Base-by-base conservation (phyloP, 1,140 invertebrate genomes). In the Thaumatotibia leucotreta region DNA sequence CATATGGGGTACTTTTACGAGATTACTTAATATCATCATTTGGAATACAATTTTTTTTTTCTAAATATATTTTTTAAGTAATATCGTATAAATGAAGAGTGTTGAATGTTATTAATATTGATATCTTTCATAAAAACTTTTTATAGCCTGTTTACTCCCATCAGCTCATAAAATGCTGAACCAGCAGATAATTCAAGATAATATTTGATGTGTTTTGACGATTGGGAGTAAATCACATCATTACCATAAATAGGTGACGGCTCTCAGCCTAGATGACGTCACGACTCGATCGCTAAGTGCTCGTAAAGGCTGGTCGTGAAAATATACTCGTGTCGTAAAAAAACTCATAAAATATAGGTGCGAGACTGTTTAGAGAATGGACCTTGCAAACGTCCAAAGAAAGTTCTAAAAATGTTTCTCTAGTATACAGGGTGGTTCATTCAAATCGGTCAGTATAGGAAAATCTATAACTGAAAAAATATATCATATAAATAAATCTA, bases 201-300 rank as follows among this genome's bases (percentile, higher is more conserved):
- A 27, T 27, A 58, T 58, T 58, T 58, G 23, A 58, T 58, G 24
- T 27, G 52, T 58, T 27, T n/a, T 58, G 23, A 27, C n/a, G 23
- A n/a, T 14, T 54, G 10, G 33, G 6, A 22, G 11, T 27, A 58
- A 27, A 24, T 58, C 24, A n/a, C n/a, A 29, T 27, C 52, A 27
- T 58, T 58, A 58, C 24, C 52, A 27, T 58, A 58, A 58, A 58
- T 58, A 58, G 52, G 52, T 58, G 52, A 1, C 52, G 24, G 23
- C 20, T 24, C 23, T 27, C 6, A 58, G 23, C 52, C 27, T 58
- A 31, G 29, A 58, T 58, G n/a, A 58, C 27, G 52, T 58, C 52
- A 58, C 52, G 27, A 58, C 10, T 27, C 52, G 52, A 58, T 58
- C 52, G 52, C 52, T 10, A n/a, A 58, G 52, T 58, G 52, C 52